Conservation (phyloP, 2,888 invertebrate genomes). For the Lutraria lutraria region DNA sequence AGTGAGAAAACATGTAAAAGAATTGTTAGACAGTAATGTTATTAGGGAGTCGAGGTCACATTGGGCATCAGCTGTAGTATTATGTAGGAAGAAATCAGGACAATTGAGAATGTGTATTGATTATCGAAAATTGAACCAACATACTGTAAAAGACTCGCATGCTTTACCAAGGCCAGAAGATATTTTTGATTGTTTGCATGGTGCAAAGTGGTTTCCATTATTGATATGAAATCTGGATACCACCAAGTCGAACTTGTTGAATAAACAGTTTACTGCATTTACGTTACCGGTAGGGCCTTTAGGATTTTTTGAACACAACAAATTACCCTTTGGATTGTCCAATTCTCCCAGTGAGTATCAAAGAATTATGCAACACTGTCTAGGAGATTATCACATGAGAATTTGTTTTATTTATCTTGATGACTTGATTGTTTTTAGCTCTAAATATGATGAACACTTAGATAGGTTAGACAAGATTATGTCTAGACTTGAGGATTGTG, state of each 20-base stretch:
- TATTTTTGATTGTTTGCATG: slow-evolving; percentile 25
- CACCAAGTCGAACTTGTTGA: slow-evolving; percentile 15
- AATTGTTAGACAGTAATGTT: background rate
- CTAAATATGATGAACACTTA: slow-evolving; percentile 3
- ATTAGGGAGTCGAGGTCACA: slow-evolving; percentile 16
- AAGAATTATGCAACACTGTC: no score
- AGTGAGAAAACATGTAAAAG: slow-evolving; percentile 1
- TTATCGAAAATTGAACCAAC: slow-evolving; percentile 6
- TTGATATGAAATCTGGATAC: slow-evolving; percentile 28
- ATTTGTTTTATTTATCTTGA: slow-evolving; percentile 26
- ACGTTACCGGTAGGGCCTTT: background rate
- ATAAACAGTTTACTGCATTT: background rate
- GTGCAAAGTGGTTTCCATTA: slow-evolving; percentile 7
- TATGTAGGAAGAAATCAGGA: no score
- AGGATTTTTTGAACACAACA: slow-evolving; percentile 20
- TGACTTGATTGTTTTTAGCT: slow-evolving; percentile 13
- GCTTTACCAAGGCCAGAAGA: slow-evolving; percentile 7
- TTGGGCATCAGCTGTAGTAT: slow-evolving; percentile 7
- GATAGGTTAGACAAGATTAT: background rate
- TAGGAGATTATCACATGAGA: no score
- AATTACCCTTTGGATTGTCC: slow-evolving; percentile 24
- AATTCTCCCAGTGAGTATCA: no score
- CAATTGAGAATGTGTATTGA: slow-evolving; percentile 20
- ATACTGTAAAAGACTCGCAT: slow-evolving; percentile 5
- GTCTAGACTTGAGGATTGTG: background rate